Conservation (phyloP, 2,888 invertebrate species). For the Mimumesa dahlbomi region DNA sequence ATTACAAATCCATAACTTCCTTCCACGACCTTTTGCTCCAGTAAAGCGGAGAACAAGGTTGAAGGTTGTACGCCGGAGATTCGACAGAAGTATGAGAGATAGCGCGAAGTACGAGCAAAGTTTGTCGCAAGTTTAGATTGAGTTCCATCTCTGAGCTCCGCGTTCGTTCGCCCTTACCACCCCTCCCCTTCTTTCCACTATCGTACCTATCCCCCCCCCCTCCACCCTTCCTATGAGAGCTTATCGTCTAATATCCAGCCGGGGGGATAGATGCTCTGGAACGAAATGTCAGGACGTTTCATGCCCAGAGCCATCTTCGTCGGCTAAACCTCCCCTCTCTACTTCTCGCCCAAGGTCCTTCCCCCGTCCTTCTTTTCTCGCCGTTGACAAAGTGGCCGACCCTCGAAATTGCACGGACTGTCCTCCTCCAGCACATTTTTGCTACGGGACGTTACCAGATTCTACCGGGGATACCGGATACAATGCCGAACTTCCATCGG, state of each 20-base stretch:
- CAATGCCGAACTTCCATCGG: constrained; percentile 25
- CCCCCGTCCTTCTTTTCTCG: constrained; percentile 12
- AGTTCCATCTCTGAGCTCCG: constrained; percentile 66
- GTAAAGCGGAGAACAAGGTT: constrained; percentile 47
- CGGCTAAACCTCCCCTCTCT: neutral
- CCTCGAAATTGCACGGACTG: constrained; percentile 39
- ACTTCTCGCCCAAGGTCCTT: neutral
- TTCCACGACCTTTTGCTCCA: constrained; percentile 11
- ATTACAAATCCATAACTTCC: constrained; percentile 22
- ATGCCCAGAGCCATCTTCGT: constrained; percentile 33
- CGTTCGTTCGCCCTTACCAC: constrained; percentile 28
- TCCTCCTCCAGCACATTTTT: constrained; percentile 30
- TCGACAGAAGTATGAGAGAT: constrained; percentile 68
- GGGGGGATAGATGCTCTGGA: constrained; percentile 7
- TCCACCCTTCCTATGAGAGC: constrained; percentile 40
- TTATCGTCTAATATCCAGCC: constrained; percentile 70
- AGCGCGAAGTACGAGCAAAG: constrained; percentile 60
- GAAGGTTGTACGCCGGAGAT: constrained; percentile 57
- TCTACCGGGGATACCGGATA: constrained; percentile 4
- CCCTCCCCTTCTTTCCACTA: constrained; percentile 27
- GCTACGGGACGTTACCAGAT: constrained; percentile 5
- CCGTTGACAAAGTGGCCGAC: constrained; percentile 47
- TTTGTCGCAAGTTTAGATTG: constrained; percentile 75
- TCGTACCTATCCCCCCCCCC: constrained; percentile 30
- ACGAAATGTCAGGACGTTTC: constrained; percentile 59